phyloP scores from a whole-genome alignment of 2,888 invertebrate genomes.

The Zonitis immaculata region DNA sequence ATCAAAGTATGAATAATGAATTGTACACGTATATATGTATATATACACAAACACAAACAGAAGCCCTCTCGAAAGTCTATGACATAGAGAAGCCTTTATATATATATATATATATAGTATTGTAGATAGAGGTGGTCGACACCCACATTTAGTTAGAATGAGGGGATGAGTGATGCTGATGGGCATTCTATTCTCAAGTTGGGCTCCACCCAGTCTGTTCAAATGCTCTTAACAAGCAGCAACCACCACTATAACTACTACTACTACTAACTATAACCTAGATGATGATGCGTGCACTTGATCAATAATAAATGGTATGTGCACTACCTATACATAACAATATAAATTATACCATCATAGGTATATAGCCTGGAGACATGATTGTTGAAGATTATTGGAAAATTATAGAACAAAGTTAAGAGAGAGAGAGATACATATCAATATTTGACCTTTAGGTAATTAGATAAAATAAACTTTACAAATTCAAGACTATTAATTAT shows the following conservation, averaged over 20 bases:
- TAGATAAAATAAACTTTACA: neutral
- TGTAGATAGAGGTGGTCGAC: conserved; percentile 9
- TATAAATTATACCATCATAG: neutral
- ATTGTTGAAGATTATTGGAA: neutral
- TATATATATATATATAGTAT: no score
- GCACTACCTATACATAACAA: neutral
- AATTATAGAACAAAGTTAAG: conserved; percentile 8
- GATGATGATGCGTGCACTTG: conserved; percentile 19
- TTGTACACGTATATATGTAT: conserved; percentile 33
- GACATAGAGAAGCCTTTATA: conserved; percentile 11
- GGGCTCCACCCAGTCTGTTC: conserved; percentile 19
- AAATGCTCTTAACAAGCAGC: conserved; percentile 14
- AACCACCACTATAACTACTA: neutral
- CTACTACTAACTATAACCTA: no score
- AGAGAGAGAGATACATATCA: no score
- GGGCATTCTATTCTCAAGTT: conserved; percentile 13
- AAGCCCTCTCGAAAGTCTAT: conserved; percentile 15
- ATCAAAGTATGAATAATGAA: conserved; percentile 38
- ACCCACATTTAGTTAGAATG: conserved; percentile 14
- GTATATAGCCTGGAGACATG: neutral
- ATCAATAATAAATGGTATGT: conserved; percentile 16
- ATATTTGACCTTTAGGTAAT: no score
- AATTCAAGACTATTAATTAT: conserved; percentile 26
- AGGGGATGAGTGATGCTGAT: conserved; percentile 13
- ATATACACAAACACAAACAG: conserved; percentile 28